A percentile compares a stretch with the other conserved stretches of the same genome.
phyloP scores from a whole-genome alignment of 2,888 invertebrate genomes.

The Operophtera brumata region DNA sequence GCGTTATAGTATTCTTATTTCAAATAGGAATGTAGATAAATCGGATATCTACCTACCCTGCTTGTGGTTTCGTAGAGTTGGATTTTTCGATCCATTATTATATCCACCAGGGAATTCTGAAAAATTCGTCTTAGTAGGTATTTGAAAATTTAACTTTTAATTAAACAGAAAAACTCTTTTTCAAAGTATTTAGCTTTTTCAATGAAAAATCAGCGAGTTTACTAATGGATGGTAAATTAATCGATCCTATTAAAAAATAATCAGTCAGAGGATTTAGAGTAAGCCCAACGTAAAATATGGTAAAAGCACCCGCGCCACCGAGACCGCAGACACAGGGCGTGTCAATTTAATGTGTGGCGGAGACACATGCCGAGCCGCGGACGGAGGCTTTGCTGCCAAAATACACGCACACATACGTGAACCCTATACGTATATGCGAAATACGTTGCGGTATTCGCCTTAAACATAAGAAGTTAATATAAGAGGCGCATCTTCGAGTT shows the following conservation, averaged over 20 bases:
- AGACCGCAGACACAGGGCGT: slow-evolving; percentile 38
- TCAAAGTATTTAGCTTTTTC: slow-evolving; percentile 1
- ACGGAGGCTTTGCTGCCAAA: slow-evolving; percentile 59
- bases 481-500: slow-evolving; percentile 79
- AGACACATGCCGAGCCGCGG: slow-evolving; percentile 32
- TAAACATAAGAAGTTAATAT: slow-evolving; percentile 78
- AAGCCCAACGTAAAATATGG: slow-evolving; percentile 44
- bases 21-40: neutral
- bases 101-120: neutral
- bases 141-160: neutral
- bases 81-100: no score
- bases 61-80: neutral
- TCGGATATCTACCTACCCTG: no score
- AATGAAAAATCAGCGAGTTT: slow-evolving; percentile 11
- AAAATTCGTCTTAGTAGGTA: neutral
- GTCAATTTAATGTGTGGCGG: slow-evolving; percentile 47
- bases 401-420: slow-evolving; percentile 60
- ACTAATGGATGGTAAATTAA: slow-evolving; percentile 21
- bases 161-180: slow-evolving; percentile 2
- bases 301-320: slow-evolving; percentile 41
- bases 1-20: neutral
- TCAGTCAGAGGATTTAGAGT: slow-evolving; percentile 20
- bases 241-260: slow-evolving; percentile 23
- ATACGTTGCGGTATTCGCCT: slow-evolving; percentile 76
- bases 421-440: slow-evolving; percentile 65